Evolutionary conservation across 37 sponge, comb jelly and placozoan species (phyloP), one percentile per base, ranked within the genome.

Genomic region (Chondrilla cf. caribensis): DNA sequence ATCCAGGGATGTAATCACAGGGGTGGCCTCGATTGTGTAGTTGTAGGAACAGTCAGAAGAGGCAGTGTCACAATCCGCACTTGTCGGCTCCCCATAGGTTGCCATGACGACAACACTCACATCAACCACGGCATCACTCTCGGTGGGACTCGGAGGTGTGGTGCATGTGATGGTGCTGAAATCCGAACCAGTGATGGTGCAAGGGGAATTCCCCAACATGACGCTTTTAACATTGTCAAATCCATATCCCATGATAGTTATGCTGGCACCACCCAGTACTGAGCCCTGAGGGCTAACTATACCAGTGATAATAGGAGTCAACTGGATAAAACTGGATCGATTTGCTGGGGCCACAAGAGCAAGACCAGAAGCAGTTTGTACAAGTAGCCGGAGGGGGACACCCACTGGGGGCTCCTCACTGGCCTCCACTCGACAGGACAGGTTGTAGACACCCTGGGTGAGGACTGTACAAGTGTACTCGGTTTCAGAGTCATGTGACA

Each of bases 301-400:
- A 1, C 76, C 43, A n/a, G 41, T 36, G 2, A 73, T 1, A 19
- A 39, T 43, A 25, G 76, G 76, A 39, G 24, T n/a, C 17, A 73
- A 38, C 11, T 4, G 38, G 24, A 73, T 39, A 0, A 26, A 33
- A 15, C 41, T 73, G 38, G 24, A 32, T 36, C 25, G 41, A n/a
- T 73, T n/a, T 1, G n/a, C 41, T 73, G 76, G 24, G 24, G 44
- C 76, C 31, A 73, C 24, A 4, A 73, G 44, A 6, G 76, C 76
- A 38, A 36, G 1, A 43, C 76, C 76, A 24, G 41, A 37, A 2
- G 0, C 76, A 19, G 36, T 37, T 21, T 39, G 7, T n/a, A 73
- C 76, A 18, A n/a, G 7, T 37, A 73, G 25, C 36, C 22, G 38
- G n/a, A 73, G 43, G 41, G 76, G 76, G 2, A 73, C 42, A 2